Evolutionary conservation across 2,888 invertebrate genomes (phyloP).

Genomic region (Tiphia femorata): DNA sequence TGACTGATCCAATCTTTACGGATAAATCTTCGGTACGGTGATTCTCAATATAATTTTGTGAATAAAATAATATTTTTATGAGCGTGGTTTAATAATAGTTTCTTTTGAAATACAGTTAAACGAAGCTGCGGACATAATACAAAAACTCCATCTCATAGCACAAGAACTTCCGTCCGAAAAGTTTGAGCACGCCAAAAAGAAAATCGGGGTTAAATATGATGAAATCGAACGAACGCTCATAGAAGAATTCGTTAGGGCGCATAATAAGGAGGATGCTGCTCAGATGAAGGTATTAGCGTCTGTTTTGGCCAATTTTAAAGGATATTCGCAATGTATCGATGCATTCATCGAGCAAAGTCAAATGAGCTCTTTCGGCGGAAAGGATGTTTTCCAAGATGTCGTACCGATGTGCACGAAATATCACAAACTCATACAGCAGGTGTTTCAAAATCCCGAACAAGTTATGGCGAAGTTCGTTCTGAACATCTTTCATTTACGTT

Average conservation of each 20-base stretch:
- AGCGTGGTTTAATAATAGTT: conserved; percentile 1
- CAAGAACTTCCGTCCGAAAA: conserved; percentile 93
- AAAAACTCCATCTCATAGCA: conserved; percentile 94
- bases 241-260: conserved; percentile 93
- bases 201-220: conserved; percentile 90
- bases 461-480: conserved; percentile 98
- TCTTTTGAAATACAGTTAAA: conserved; percentile 77
- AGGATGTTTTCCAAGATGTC: conserved; percentile 92
- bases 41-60: background rate
- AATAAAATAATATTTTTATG: background rate
- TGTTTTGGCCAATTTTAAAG: conserved; percentile 95
- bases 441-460: conserved; percentile 95
- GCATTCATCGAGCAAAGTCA: conserved; percentile 98
- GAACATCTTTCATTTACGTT: conserved; percentile 92
- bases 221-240: conserved; percentile 91
- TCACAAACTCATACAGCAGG: conserved; percentile 85
- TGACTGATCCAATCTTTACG: conserved; percentile 87
- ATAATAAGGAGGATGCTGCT: conserved; percentile 84
- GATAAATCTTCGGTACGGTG: conserved; percentile 80
- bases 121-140: conserved; percentile 97
- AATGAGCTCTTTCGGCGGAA: conserved; percentile 86
- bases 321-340: conserved; percentile 95
- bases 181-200: conserved; percentile 86
- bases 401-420: conserved; percentile 91
- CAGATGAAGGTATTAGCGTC: conserved; percentile 95